Percentiles rank a stretch among this genome's conserved stretches.
These are phyloP conservation scores for Anguilla rostrata DNA, from an alignment of 2,113 vertebrate genomes.

Conservation along the genomic window DNA sequence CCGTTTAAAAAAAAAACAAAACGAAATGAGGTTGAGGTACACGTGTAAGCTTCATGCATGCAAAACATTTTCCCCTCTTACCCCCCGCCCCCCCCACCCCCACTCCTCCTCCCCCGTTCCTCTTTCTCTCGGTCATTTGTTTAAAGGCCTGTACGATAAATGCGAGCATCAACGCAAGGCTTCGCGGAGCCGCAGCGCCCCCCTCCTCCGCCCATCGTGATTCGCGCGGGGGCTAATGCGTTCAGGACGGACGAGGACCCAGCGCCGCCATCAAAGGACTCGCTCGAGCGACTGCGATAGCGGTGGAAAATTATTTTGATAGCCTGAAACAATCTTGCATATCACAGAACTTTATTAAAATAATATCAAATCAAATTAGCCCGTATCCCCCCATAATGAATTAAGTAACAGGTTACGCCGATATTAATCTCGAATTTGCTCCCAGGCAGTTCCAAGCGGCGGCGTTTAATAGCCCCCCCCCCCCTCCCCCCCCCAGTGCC, in stretches of 20 bases:
- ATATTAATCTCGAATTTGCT: constrained; percentile 99
- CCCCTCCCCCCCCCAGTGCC: constrained; percentile 56
- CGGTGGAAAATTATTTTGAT: constrained; percentile 99
- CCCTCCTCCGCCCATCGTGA: constrained; percentile 71
- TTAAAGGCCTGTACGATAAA: constrained; percentile 87
- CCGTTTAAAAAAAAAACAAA: constrained; percentile 87
- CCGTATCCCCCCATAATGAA: constrained; percentile 99
- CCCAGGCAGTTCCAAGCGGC: constrained; percentile 95
- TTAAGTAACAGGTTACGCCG: constrained; percentile 99
- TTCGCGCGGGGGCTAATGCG: constrained; percentile 95
- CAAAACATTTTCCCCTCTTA: constrained; percentile 66
- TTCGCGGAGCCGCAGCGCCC: constrained; percentile 82
- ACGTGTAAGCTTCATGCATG: constrained; percentile 86
- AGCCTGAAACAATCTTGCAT: constrained; percentile 99
- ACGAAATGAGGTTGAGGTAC: constrained; percentile 76
- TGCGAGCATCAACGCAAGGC: constrained; percentile 87
- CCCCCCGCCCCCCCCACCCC: too few relatives aligned
- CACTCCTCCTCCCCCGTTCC: neutral
- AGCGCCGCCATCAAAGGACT: constrained; percentile 99
- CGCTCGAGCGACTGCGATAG: constrained; percentile 99
- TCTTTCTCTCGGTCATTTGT: constrained; percentile 60
- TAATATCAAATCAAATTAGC: constrained; percentile 99
- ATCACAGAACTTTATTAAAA: constrained; percentile 99
- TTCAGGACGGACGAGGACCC: constrained; percentile 99
- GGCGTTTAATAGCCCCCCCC: constrained; percentile 93